Base-by-base conservation (phyloP, 2,113 vertebrate species). In the Podocnemis expansa region DNA sequence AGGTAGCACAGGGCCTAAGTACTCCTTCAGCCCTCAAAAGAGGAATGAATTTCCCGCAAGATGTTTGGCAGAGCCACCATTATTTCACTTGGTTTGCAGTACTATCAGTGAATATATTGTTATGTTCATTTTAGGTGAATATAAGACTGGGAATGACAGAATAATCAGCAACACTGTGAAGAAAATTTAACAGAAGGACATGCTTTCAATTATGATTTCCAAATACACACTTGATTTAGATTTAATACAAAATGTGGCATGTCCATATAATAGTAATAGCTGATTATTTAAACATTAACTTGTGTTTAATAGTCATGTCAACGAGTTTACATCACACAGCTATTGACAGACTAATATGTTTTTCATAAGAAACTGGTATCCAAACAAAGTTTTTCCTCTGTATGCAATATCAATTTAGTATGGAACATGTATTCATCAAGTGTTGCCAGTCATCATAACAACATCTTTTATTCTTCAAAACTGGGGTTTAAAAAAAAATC, bases 381-480 rank as follows among this genome's bases (percentile, higher is more conserved):
- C 81, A 75, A 63, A 63, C 29, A 29, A 31, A 8, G 70, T 86
- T 85, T 47, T 70, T 91, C 70, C 38, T 89, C 79, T 43, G 12
- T 93, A 89, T 79, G 76, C 91, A 92, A 88, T 24, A 81, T 38
- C 29, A 63, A 93, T 75, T 96, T 88, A 83, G 60, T 85, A 89
- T 79, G 55, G 91, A 89, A 96, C 94, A 87, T 79, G 58, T 80
- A 78, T 49, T 93, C 84, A 70, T 3, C 1, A 0, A 87, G 67
- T 75, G 56, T 60, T 95, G 88, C 91, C 96, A 96, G 82, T 17
- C 43, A 43, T 43, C 94, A 82, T 14, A 93, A 88, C 29, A 55
- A 88, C 83, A 94, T 91, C 94, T 95, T 85, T 91, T 95, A 94
- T 88, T 81, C 76, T 94, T 92, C 82, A 96, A 94, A 84, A 73